Conservation (phyloP, 2,113 vertebrate genomes). For the Rhabdomys dilectus region DNA sequence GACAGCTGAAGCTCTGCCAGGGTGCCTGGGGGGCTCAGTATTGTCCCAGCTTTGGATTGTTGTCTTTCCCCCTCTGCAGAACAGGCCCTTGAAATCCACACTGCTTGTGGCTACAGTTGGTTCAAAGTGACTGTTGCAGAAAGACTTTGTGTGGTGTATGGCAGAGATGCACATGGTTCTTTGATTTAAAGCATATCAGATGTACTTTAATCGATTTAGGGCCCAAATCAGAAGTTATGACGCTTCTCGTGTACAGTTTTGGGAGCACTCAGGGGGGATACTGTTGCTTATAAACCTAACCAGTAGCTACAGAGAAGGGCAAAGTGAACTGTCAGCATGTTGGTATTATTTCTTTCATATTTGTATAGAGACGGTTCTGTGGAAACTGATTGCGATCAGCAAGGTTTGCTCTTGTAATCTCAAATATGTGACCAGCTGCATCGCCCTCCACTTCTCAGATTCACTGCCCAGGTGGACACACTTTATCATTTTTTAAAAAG, state of each 20-base stretch:
- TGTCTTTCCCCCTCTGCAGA: conserved; percentile 62
- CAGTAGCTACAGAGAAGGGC: neutral
- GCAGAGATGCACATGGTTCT: conserved; percentile 58
- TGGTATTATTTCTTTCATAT: conserved; percentile 1
- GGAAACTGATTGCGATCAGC: neutral
- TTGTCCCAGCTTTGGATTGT: neutral
- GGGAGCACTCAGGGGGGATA: neutral
- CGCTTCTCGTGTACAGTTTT: neutral
- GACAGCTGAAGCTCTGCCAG: conserved; percentile 49
- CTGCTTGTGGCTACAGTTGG: conserved; percentile 57
- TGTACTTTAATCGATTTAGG: conserved; percentile 47
- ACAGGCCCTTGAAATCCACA: conserved; percentile 62
- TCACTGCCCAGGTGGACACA: neutral
- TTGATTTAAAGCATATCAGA: conserved; percentile 64
- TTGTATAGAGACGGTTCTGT: conserved; percentile 9
- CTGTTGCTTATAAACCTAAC: conserved; percentile 29
- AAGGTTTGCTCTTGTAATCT: neutral
- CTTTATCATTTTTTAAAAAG: conserved; percentile 21
- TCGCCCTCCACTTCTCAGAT: neutral
- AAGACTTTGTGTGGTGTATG: conserved; percentile 71
- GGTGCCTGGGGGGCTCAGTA: neutral
- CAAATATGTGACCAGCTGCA: neutral
- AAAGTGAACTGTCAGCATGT: conserved; percentile 13
- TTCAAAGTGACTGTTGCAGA: conserved; percentile 69
- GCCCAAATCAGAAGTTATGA: conserved; percentile 55